These are phyloP conservation scores for Ypsolopha sequella DNA, from an alignment of 2,888 invertebrate species.

Conservation along the genomic window DNA sequence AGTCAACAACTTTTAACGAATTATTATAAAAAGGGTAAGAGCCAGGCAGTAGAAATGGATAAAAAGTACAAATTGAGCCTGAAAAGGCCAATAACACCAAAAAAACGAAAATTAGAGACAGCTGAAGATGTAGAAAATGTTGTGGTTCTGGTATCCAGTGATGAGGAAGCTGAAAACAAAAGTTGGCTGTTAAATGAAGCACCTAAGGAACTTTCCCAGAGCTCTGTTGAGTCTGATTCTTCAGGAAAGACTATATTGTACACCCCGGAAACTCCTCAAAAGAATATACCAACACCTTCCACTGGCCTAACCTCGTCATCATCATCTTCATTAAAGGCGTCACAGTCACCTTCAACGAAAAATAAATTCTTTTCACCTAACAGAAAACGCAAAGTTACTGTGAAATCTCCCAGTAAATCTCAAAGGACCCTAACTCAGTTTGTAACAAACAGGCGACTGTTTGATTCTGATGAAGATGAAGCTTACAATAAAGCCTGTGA, in stretches of 20 bases:
- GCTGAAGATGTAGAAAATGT: background rate
- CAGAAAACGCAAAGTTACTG: constrained; percentile 17
- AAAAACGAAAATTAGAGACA: background rate
- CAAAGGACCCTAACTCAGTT: constrained; percentile 29
- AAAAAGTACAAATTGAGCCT: background rate
- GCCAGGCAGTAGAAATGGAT: background rate
- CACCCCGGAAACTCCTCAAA: background rate
- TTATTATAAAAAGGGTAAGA: background rate
- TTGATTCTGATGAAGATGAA: constrained; percentile 9
- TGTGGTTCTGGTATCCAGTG: constrained; percentile 2
- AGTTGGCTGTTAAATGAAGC: background rate
- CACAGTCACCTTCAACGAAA: constrained; percentile 2
- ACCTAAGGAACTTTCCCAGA: background rate
- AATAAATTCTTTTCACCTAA: constrained; percentile 8
- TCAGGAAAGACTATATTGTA: constrained; percentile 2
- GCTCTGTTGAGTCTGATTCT: background rate
- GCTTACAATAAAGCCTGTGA: constrained; percentile 19
- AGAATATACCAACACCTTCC: background rate
- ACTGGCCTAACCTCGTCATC: background rate
- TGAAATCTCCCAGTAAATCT: constrained; percentile 22
- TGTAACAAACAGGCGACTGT: constrained; percentile 11
- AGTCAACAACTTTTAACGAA: background rate
- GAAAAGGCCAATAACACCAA: background rate
- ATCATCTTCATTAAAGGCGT: background rate
- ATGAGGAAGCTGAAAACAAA: background rate